phyloP scores from a whole-genome alignment of 2,888 invertebrate genomes.

The Erannis defoliaria region DNA sequence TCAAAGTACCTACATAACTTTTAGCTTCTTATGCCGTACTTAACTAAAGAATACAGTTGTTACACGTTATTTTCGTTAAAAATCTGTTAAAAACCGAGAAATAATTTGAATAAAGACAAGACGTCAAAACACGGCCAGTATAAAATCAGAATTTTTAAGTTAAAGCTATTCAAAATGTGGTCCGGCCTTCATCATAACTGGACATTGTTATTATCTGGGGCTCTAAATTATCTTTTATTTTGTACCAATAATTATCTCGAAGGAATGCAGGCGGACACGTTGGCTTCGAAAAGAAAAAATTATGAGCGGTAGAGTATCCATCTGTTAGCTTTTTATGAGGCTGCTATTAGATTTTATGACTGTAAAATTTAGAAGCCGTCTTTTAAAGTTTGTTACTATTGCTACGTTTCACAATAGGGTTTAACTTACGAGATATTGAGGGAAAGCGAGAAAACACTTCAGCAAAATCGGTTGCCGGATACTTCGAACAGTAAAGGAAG shows the following conservation, averaged over 20 bases:
- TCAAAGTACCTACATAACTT: no score
- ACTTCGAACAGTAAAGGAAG: no score
- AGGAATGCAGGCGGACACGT: slow-evolving; percentile 62
- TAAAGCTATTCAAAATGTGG: slow-evolving; percentile 16
- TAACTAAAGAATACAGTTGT: no score
- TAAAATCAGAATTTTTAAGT: slow-evolving; percentile 17
- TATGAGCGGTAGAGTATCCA: slow-evolving; percentile 43
- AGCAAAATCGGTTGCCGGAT: no score
- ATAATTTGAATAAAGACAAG: neutral
- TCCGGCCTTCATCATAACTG: slow-evolving; percentile 33
- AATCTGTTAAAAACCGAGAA: neutral
- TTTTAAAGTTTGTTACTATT: no score
- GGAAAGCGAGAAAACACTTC: no score
- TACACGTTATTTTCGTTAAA: no score
- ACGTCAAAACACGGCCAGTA: slow-evolving; percentile 3
- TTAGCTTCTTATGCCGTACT: no score
- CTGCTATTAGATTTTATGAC: neutral
- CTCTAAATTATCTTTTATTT: slow-evolving; percentile 67
- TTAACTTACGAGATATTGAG: no score
- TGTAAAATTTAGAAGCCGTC: neutral
- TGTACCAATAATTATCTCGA: slow-evolving; percentile 65
- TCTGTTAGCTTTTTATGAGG: slow-evolving; percentile 3
- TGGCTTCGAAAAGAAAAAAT: slow-evolving; percentile 46
- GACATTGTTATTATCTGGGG: slow-evolving; percentile 58
- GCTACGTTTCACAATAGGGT: no score